Percentiles rank a stretch among this genome's conserved stretches.
Conservation (phyloP, 2,113 vertebrate genomes). For the Toxotes jaculatrix region DNA sequence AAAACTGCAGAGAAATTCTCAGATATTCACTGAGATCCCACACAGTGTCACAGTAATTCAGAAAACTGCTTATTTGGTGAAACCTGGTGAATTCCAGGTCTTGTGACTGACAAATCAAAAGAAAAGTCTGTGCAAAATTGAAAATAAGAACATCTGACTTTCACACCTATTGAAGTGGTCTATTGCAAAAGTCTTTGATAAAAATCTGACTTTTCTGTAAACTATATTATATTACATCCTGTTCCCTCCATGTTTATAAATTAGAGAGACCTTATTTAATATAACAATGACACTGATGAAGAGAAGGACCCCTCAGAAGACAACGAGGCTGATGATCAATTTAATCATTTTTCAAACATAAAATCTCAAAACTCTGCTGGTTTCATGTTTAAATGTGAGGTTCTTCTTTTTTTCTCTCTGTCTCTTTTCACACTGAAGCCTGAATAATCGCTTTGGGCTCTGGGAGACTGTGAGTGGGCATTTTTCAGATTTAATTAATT, state of each 20-base stretch:
- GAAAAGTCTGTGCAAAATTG: conserved; percentile 57
- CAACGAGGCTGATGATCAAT: neutral
- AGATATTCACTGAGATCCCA: neutral
- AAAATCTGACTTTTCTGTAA: neutral
- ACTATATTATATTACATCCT: neutral
- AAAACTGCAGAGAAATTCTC: conserved; percentile 17
- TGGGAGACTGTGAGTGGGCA: neutral
- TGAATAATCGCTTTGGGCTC: neutral
- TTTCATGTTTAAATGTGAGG: neutral
- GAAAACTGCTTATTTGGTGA: conserved; percentile 14
- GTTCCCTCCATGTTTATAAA: neutral
- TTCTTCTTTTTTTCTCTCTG: neutral
- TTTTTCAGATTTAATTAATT: neutral
- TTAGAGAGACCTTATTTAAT: neutral
- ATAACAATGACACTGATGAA: neutral
- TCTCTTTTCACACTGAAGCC: too few relatives aligned
- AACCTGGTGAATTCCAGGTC: conserved; percentile 60
- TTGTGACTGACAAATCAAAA: conserved; percentile 55
- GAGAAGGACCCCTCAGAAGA: neutral
- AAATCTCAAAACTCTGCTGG: neutral
- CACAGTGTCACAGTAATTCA: neutral
- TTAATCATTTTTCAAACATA: neutral
- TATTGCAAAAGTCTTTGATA: conserved; percentile 36
- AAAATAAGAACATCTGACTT: conserved; percentile 72
- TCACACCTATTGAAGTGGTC: conserved; percentile 60